phyloP scores from a whole-genome alignment of 1,140 invertebrate species.

The Achroia grisella region DNA sequence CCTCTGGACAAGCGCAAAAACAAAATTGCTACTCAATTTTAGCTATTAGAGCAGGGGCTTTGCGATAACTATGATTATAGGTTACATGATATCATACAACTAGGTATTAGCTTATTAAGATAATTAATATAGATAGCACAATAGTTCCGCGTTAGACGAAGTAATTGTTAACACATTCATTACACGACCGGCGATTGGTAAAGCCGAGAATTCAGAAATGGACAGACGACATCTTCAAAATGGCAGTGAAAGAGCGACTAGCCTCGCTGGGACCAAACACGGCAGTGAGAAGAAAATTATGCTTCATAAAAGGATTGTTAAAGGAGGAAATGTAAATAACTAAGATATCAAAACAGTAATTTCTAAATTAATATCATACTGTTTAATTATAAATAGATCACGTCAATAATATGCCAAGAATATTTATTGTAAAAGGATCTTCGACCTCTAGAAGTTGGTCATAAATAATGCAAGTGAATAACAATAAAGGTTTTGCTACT shows the following conservation, averaged over 20 bases:
- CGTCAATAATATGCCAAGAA: too few species aligned
- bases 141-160: too few species aligned
- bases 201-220: background rate
- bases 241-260: constrained; percentile 11
- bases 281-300: background rate
- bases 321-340: too few species aligned
- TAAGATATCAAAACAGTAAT: too few species aligned
- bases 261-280: background rate
- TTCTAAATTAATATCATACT: too few species aligned
- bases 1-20: constrained; percentile 10
- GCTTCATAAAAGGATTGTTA: too few species aligned
- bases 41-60: constrained; percentile 10
- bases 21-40: constrained; percentile 16
- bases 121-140: constrained; percentile 1
- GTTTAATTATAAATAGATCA: too few species aligned
- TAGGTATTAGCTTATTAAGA: background rate
- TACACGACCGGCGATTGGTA: background rate
- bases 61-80: constrained; percentile 10
- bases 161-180: too few species aligned
- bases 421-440: too few species aligned
- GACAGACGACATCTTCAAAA: constrained; percentile 7
- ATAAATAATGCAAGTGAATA: too few species aligned
- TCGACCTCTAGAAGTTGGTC: too few species aligned
- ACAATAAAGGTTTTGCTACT: too few species aligned
- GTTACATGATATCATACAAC: background rate